A percentile compares a stretch with the other conserved stretches of the same genome.
Conservation (phyloP, 2,797 vertebrate species). For the Euthynnus affinis region DNA sequence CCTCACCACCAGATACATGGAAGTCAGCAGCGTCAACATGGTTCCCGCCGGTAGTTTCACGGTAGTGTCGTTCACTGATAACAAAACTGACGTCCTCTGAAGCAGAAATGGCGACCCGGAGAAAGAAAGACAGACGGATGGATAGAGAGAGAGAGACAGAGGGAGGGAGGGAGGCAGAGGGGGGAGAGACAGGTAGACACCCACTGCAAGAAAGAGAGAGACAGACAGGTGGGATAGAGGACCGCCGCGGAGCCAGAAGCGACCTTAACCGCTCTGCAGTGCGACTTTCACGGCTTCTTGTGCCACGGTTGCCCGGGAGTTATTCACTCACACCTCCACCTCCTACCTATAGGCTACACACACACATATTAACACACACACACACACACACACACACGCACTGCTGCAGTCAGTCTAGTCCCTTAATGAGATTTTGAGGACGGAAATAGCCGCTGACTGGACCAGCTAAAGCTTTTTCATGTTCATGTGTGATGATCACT, state of each 20-base stretch:
- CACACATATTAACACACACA: slow-evolving; percentile 1
- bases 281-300: slow-evolving; percentile 31
- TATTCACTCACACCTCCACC: slow-evolving; percentile 34
- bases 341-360: not conserved
- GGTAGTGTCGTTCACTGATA: slow-evolving; percentile 7
- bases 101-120: slow-evolving; percentile 42
- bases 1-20: slow-evolving; percentile 86
- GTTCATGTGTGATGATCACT: slow-evolving; percentile 24
- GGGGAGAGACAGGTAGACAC: slow-evolving; percentile 17
- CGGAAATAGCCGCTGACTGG: slow-evolving; percentile 68
- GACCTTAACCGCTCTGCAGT: slow-evolving; percentile 23
- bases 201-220: not conserved
- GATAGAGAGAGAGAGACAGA: not conserved
- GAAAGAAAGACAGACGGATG: not conserved
- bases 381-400: slow-evolving; percentile 12
- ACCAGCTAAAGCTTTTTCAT: slow-evolving; percentile 21
- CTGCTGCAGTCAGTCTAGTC: slow-evolving; percentile 64
- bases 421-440: slow-evolving; percentile 73
- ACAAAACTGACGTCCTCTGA: slow-evolving; percentile 38
- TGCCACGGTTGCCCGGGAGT: slow-evolving; percentile 8
- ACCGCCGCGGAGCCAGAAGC: slow-evolving; percentile 13
- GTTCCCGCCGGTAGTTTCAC: slow-evolving; percentile 39
- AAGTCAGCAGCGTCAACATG: slow-evolving; percentile 86
- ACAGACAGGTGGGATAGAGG: slow-evolving; percentile 10
- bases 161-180: not conserved